A percentile compares a stretch with the other conserved stretches of the same genome.
phyloP scores from a whole-genome alignment of 2,888 invertebrate genomes.

The Dynastes grantii region DNA sequence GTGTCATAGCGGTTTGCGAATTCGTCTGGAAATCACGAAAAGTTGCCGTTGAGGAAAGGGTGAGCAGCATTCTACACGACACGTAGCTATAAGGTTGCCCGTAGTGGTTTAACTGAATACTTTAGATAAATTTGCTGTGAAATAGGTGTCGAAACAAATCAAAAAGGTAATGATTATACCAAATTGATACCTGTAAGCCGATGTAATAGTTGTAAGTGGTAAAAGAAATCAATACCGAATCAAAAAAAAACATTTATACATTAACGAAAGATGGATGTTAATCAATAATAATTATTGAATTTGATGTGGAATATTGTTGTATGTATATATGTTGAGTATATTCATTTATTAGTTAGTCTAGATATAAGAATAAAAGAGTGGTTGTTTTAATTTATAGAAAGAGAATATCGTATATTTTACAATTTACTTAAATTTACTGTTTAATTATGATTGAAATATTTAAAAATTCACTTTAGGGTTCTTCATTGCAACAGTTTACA shows the following conservation, averaged over 20 bases:
- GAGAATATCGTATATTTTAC: no score
- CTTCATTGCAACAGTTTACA: no score
- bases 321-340: conserved; percentile 28
- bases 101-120: conserved; percentile 51
- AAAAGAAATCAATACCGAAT: neutral
- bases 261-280: conserved; percentile 17
- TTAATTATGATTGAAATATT: no score
- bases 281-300: conserved; percentile 1
- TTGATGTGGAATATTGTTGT: conserved; percentile 29
- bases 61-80: conserved; percentile 76
- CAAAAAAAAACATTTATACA: conserved; percentile 3
- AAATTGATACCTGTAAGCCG: conserved; percentile 1
- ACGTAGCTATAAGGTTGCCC: conserved; percentile 69
- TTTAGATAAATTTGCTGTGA: conserved; percentile 42
- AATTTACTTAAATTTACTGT: no score
- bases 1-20: conserved; percentile 94
- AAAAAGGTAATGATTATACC: neutral
- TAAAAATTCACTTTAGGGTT: no score
- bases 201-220: neutral
- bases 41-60: conserved; percentile 92
- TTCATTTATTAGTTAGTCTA: neutral
- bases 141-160: conserved; percentile 35
- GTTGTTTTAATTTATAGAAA: neutral
- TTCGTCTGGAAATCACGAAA: conserved; percentile 97
- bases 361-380: conserved; percentile 9